These are phyloP conservation scores for Ceratina australensis DNA, from an alignment of 1,140 invertebrate genomes.

Conservation along the genomic window DNA sequence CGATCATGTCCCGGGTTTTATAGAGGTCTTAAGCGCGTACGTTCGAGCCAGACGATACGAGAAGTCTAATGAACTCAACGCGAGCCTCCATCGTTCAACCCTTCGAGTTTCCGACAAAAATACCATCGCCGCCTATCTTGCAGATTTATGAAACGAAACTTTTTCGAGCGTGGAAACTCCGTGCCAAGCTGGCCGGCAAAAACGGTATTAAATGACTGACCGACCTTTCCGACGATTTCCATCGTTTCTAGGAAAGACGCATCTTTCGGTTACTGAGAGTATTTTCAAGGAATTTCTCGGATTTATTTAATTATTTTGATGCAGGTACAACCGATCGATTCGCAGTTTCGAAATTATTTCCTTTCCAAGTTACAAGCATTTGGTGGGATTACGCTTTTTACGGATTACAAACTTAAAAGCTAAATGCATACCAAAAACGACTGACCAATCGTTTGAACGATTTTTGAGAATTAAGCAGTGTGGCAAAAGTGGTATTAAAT, in stretches of 20 bases:
- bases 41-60: constrained; percentile 41
- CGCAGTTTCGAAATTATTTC: constrained; percentile 31
- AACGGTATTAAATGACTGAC: constrained; percentile 41
- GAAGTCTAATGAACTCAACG: constrained; percentile 55
- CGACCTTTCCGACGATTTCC: constrained; percentile 2
- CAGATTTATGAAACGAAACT: constrained; percentile 46
- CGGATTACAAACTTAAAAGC: constrained; percentile 42
- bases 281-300: too few species aligned
- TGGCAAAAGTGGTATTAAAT: too few species aligned
- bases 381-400: not conserved
- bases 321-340: too few species aligned
- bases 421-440: too few species aligned
- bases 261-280: not conserved
- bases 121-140: constrained; percentile 32
- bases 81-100: constrained; percentile 27
- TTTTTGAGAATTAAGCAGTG: too few species aligned
- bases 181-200: not conserved
- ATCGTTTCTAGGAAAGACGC: not conserved
- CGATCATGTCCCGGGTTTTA: constrained; percentile 50
- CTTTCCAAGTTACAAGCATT: constrained; percentile 22
- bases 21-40: constrained; percentile 46
- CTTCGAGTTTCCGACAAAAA: constrained; percentile 14
- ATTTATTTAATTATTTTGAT: too few species aligned
- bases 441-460: too few species aligned
- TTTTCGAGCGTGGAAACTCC: not conserved